Evolutionary conservation across 2,797 vertebrate species (phyloP).

Genomic region (Clarias pachynema): DNA sequence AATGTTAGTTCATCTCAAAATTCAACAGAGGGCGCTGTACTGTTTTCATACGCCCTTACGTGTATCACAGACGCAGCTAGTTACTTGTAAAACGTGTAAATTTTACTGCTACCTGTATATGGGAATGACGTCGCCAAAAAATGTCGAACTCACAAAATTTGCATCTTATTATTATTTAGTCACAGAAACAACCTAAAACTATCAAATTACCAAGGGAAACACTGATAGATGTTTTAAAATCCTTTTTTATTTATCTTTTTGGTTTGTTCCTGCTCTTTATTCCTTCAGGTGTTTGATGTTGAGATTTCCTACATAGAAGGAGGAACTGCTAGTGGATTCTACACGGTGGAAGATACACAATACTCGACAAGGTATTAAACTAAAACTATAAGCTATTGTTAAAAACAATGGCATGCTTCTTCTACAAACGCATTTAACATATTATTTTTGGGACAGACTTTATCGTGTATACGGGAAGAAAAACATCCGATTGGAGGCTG

Average conservation of each 20-base stretch:
- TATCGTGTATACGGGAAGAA: constrained; percentile 95
- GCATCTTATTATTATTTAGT: no score
- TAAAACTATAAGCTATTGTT: constrained; percentile 1
- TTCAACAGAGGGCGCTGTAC: no score
- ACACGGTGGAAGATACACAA: constrained; percentile 89
- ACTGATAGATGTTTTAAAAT: no score
- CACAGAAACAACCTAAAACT: no score
- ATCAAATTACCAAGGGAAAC: no score
- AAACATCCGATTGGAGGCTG: constrained; percentile 90
- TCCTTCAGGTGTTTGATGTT: constrained; percentile 86
- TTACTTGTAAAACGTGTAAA: no score
- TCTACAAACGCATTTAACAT: no score
- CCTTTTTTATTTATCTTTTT: not conserved
- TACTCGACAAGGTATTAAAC: constrained; percentile 82
- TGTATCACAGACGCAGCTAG: no score
- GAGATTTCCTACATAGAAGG: constrained; percentile 98
- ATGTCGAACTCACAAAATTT: no score
- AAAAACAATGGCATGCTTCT: not conserved
- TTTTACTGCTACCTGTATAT: no score
- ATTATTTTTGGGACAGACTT: constrained; percentile 71
- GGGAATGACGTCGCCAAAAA: not conserved
- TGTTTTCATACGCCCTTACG: no score
- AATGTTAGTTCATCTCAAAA: no score
- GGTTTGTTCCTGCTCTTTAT: not conserved
- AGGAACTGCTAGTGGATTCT: constrained; percentile 93